Evolutionary conservation across 2,113 vertebrate species (phyloP).

Genomic region (Sebastes schlegelii): DNA sequence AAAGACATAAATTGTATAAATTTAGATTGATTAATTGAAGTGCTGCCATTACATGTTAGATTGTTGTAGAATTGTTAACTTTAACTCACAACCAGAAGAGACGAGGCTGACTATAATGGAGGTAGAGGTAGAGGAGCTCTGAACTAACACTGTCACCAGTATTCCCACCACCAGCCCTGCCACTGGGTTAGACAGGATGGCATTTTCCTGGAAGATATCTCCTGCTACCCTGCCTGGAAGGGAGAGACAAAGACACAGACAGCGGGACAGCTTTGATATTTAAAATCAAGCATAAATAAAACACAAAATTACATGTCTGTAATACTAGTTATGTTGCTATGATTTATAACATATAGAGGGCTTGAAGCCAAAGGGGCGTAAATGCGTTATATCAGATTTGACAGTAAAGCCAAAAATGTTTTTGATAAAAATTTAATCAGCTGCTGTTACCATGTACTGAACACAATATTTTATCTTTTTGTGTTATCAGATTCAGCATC

Average conservation of each 20-base stretch:
- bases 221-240: slow-evolving; percentile 90
- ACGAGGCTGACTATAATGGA: slow-evolving; percentile 95
- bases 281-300: not conserved
- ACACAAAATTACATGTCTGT: not conserved
- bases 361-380: too few relatives aligned
- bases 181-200: slow-evolving; percentile 91
- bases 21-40: not conserved
- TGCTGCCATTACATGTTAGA: not conserved
- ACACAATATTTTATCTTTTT: too few relatives aligned
- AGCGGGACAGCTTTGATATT: not conserved
- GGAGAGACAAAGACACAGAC: not conserved
- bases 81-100: slow-evolving; percentile 89
- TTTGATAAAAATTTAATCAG: too few relatives aligned
- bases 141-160: slow-evolving; percentile 91
- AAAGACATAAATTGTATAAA: not conserved
- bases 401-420: too few relatives aligned
- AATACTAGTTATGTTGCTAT: too few relatives aligned
- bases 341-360: too few relatives aligned
- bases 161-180: slow-evolving; percentile 92
- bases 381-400: too few relatives aligned
- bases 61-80: not conserved
- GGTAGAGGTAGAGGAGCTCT: slow-evolving; percentile 93
- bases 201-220: slow-evolving; percentile 91
- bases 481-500: too few relatives aligned
- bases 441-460: too few relatives aligned